Percentiles rank a stretch among this genome's conserved stretches.
Evolutionary conservation across 2,113 vertebrate species (phyloP).

Genomic region (Mohoua ochrocephala): DNA sequence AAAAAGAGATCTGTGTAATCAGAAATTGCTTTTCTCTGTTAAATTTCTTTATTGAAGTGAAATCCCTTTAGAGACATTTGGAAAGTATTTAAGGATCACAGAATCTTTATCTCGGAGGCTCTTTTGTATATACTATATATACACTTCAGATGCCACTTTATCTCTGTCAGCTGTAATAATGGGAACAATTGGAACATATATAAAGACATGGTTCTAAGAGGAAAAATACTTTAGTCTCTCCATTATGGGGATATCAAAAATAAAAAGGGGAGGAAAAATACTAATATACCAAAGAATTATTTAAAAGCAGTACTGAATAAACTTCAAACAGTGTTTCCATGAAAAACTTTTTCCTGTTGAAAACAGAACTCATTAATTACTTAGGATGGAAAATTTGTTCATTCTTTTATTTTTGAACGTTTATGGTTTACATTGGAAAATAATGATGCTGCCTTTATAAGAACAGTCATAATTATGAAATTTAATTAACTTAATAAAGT

Average conservation of each 20-base stretch:
- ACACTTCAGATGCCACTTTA: conserved; percentile 16
- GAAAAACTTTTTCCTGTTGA: background rate
- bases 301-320: background rate
- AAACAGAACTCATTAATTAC: background rate
- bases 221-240: conserved; percentile 26
- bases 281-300: background rate
- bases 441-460: background rate
- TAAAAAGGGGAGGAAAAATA: background rate
- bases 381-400: background rate
- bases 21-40: conserved; percentile 35
- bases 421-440: background rate
- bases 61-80: conserved; percentile 38
- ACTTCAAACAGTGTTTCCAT: background rate
- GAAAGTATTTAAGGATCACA: conserved; percentile 54
- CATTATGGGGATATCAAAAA: conserved; percentile 2
- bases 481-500: background rate
- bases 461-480: background rate
- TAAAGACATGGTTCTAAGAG: conserved; percentile 6
- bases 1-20: conserved; percentile 35
- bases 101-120: background rate
- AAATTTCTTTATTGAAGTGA: conserved; percentile 7
- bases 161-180: conserved; percentile 11
- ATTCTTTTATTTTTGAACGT: background rate
- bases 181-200: conserved; percentile 14
- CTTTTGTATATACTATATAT: background rate